Evolutionary conservation across 2,888 invertebrate species (phyloP), one percentile per base, ranked within the genome.

Genomic region (Machimus rusticus): DNA sequence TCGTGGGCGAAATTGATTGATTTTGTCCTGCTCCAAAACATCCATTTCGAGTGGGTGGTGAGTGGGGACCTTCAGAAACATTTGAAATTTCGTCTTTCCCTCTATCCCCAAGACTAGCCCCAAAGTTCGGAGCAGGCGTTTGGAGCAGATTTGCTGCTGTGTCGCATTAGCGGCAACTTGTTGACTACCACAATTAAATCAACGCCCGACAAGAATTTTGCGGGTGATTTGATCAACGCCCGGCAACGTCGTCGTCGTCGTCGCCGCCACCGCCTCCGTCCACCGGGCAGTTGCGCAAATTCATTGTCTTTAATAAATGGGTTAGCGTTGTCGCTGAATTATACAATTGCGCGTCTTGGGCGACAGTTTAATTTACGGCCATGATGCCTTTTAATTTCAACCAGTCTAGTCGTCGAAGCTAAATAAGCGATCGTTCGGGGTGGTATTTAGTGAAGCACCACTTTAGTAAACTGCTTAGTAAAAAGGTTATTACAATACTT

Each of bases 1-100:
- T 51, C 79, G 79, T 51, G 55, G 79, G 79, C 51, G 23, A 31
- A 51, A 79, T 79, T 79, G 79, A 79, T 79, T 79, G 79, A 79
- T 79, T 79, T 79, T 39, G n/a, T 23, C 46, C 78, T 14, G 66
- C 23, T 66, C 23, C 0, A 23, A 19, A 66, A 28, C 19, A 66
- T 28, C 23, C 23, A 51, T n/a, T 51, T 16, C n/a, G 51, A 51
- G n/a, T n/a, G n/a, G 51, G n/a, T 6, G 51, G 51, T 5, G 51
- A n/a, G 6, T n/a, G 28, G 8, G 6, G 51, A n/a, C 16, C 6
- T 51, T 51, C n/a, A n/a, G n/a, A n/a, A 51, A 51, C 51, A 51
- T 51, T 51, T 51, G 1, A 34, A 6, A 51, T 51, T 51, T 51
- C n/a, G n/a, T n/a, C 51, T 6, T 19, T 6, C 43, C 5, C n/a